These are phyloP conservation scores for Eublepharis macularius DNA, from an alignment of 2,113 vertebrate genomes.

Conservation along the genomic window DNA sequence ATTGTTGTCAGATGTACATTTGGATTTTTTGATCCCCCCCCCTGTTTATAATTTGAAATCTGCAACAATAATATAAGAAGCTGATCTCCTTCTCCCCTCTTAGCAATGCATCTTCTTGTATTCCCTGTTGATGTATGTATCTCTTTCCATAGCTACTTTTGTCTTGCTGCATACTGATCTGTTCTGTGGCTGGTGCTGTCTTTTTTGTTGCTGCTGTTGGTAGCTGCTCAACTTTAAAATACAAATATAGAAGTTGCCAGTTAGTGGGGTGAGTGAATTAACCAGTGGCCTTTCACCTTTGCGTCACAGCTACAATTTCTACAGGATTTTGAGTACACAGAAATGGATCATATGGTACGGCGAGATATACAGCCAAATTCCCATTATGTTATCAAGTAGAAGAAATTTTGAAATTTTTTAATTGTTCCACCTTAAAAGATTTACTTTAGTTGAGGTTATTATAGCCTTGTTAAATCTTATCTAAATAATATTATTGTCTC, in stretches of 20 bases:
- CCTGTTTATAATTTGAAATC: neutral
- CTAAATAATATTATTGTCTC: neutral
- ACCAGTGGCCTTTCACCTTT: neutral
- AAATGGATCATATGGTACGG: neutral
- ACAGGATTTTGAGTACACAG: constrained; percentile 1
- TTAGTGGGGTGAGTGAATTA: constrained; percentile 5
- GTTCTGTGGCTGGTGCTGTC: neutral
- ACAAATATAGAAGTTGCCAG: neutral
- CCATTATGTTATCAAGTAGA: constrained; percentile 9
- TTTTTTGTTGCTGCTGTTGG: neutral
- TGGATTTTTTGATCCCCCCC: neutral
- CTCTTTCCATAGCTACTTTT: neutral
- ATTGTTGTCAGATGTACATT: neutral
- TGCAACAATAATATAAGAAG: neutral
- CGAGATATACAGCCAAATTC: neutral
- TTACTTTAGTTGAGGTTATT: constrained; percentile 1
- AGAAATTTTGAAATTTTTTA: neutral
- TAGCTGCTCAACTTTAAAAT: constrained; percentile 13
- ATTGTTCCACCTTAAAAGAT: neutral
- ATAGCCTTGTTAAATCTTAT: neutral
- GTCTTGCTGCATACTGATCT: neutral
- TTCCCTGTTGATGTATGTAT: neutral
- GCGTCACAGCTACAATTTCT: constrained; percentile 8
- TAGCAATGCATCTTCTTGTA: neutral
- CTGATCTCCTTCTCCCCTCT: neutral